Evolutionary conservation across 1,140 invertebrate genomes (phyloP), one percentile per base, ranked within the genome.

Genomic region (Drosophila chauvacae): DNA sequence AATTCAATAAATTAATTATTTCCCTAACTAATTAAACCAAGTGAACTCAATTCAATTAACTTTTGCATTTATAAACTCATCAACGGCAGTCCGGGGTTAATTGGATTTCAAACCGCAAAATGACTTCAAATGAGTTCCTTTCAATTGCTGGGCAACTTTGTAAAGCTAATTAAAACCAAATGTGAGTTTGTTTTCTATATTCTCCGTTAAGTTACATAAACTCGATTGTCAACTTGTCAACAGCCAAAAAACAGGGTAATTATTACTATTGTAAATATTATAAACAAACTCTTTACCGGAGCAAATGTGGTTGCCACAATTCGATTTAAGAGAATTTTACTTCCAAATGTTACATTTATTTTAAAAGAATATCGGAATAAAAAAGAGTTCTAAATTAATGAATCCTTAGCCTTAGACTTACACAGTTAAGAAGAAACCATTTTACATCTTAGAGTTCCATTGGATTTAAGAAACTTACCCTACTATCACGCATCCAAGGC

Each of bases 171-270:
- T 47, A 16, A 45, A 41, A 14, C 14, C 55, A 28, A 44, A 23
- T 53, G 28, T 48, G 20, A 41, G 39, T 61, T 55, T 35, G n/a
- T 55, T 63, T 37, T 18, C 6, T 4, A 33, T 16, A 23, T 11
- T 23, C 41, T 35, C 6, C 5, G 2, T 30, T 33, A 18, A 39
- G 37, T 28, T 30, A 60, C 26, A 44, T 26, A 41, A 65, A 42
- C 39, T 48, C 47, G 14, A 70, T 57, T 58, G 28, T 37, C 16
- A 28, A 65, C 35, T 45, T 73, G 30, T 37, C 33, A 71, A 42
- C 44, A 73, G 65, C 70, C 51, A 58, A 72, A 77, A 77, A 55
- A 73, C 71, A 64, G 53, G 60, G 58, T 75, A 76, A 62, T 28
- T 16, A 33, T 39, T 61, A 26, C 30, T 28, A 51, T 44, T 63